Conservation (phyloP, 2,113 vertebrate genomes). For the Phalacrocorax pelagicus region DNA sequence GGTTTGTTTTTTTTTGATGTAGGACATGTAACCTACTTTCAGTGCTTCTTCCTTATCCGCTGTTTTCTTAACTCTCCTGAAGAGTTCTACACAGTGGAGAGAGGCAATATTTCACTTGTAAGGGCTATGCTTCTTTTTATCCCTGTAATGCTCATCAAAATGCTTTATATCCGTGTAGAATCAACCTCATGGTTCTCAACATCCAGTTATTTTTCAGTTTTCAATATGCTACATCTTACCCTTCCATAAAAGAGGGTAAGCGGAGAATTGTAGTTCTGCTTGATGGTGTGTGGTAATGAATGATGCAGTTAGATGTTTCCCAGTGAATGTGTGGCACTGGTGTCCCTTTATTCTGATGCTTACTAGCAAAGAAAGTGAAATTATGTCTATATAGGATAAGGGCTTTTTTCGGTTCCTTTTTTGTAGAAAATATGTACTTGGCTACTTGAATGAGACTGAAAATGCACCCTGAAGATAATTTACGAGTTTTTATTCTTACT, state of each 20-base stretch:
- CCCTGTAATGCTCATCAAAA: constrained; percentile 13
- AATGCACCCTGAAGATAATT: background rate
- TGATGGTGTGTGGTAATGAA: background rate
- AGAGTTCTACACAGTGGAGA: background rate
- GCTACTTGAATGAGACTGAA: background rate
- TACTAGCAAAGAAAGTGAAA: background rate
- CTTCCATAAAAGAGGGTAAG: background rate
- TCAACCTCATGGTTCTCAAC: background rate
- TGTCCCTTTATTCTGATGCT: background rate
- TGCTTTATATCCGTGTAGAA: constrained; percentile 12
- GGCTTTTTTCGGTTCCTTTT: background rate
- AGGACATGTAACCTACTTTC: background rate
- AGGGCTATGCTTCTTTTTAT: background rate
- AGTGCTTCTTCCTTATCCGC: background rate
- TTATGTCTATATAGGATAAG: background rate
- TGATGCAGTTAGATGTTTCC: background rate
- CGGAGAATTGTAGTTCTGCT: background rate
- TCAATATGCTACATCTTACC: background rate
- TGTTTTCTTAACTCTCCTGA: background rate
- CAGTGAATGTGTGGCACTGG: background rate
- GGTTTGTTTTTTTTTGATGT: background rate
- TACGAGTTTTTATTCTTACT: background rate
- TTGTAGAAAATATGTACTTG: background rate
- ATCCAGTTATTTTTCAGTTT: constrained; percentile 14
- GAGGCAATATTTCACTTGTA: background rate